Evolutionary conservation across 2,888 invertebrate genomes (phyloP), one percentile per base, ranked within the genome.

Genomic region (Notocelia uddmanniana): DNA sequence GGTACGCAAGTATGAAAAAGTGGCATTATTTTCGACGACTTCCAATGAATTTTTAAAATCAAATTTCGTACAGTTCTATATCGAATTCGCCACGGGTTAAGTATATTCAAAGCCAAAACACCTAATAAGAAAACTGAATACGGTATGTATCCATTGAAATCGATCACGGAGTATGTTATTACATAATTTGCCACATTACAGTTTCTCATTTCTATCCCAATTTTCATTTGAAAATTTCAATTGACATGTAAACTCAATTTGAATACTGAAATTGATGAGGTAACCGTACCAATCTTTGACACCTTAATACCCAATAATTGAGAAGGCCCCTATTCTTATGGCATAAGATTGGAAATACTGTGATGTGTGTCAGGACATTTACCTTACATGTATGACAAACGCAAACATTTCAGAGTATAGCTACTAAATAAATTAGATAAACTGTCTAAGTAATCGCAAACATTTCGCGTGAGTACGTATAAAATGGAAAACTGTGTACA

Each of bases 401-500:
- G 60, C 60, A 26, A n/a, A 31, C 55, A 54, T 52, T 64, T 31
- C 48, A 68, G 9, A 58, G 58, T 64, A 48, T 15, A 41, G n/a
- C 13, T 50, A 59, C 31, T 45, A 59, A 52, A 34, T 71, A 41
- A 68, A 31, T 41, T 54, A 55, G 34, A 52, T 52, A 45, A 66
- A 66, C 41, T 55, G 31, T 60, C 34, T 55, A 55, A 62, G 60
- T 57, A 62, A 68, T 37, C 34, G n/a, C 67, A 68, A 68, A 68
- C 60, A 68, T 72, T 69, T 55, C 55, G 57, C 62, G 45, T 37
- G 48, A 60, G 45, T 55, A 13, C 60, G 19, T 60, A 55, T 55
- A 60, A 68, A 72, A 72, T 57, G 48, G 60, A 72, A 72, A 72
- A 67, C 37, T 55, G 67, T 63, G 68, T 67, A 60, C 68, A 75